Percentiles rank a stretch among this genome's conserved stretches.
Conservation (phyloP, 2,113 vertebrate species). For the Trachemys scripta region DNA sequence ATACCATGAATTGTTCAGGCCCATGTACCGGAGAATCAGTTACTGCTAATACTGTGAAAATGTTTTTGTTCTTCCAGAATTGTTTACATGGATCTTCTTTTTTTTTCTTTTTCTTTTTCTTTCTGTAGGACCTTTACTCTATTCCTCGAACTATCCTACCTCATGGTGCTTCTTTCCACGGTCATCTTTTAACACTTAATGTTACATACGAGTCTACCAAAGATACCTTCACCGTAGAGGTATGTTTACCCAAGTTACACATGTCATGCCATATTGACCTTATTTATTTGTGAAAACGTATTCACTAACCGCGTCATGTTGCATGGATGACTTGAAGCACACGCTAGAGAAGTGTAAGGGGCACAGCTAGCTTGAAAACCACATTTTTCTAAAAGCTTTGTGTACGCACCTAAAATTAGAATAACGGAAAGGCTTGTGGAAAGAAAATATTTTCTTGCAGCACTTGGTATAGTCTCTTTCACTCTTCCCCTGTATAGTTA, state of each 20-base stretch:
- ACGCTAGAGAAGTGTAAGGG: not conserved
- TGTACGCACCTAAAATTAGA: not conserved
- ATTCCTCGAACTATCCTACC: slow-evolving; percentile 99
- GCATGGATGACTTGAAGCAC: not conserved
- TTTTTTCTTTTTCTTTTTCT: not conserved
- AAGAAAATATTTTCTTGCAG: not conserved
- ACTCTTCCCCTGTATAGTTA: not conserved
- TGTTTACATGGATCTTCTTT: not conserved
- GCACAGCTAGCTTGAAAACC: not conserved
- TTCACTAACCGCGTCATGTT: not conserved
- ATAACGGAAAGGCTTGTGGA: not conserved
- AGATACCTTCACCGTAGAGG: slow-evolving; percentile 97
- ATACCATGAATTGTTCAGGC: not conserved
- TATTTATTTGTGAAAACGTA: accelerated
- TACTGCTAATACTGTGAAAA: not conserved
- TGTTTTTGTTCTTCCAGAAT: not conserved
- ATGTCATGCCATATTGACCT: accelerated
- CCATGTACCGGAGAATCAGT: not conserved
- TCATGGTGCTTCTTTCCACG: slow-evolving; percentile 98
- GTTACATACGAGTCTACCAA: slow-evolving; percentile 98
- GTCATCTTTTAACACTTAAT: slow-evolving; percentile 96
- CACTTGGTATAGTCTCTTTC: not conserved
- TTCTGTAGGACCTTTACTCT: slow-evolving; percentile 92
- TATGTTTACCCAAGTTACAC: slow-evolving; percentile 52
- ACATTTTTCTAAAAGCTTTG: not conserved